Evolutionary conservation across 2,797 vertebrate species (phyloP), one percentile per base, ranked within the genome.

Genomic region (Meriones psammophilus): DNA sequence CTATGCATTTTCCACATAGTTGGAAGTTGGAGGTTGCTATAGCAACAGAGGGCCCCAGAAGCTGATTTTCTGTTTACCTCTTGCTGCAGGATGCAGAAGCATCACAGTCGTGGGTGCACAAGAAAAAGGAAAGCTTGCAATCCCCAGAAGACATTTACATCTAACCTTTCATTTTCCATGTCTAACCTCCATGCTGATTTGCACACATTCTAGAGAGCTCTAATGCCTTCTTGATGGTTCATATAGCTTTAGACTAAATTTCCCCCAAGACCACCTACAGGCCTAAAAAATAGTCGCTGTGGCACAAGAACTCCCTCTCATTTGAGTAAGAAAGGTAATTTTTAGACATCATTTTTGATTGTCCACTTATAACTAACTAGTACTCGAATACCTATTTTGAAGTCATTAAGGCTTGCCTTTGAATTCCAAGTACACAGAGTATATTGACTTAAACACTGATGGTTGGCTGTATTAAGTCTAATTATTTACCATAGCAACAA

Each of bases 281-380:
- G 20, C 20, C 56, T 93, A 90, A 96, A 96, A 96, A 88, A 95
- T 79, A 92, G 77, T 64, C 78, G 50, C n/a, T 69, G 8, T 14
- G 85, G 42, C 42, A 36, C 80, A 62, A 81, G 60, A 85, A 58
- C 68, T 54, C n/a, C 4, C 33, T 94, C 88, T 94, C 62, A 36
- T 42, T 69, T 97, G 76, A 91, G 30, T 91, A 88, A 94, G 66
- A 95, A 89, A 90, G 87, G 64, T 76, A 90, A 96, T 95, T 95
- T 96, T 81, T 81, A 88, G 74, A 93, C 91, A 95, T 96, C 83
- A 24, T 71, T 95, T 95, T 39, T 92, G 97, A 88, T 95, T 92
- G 18, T 81, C 85, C 93, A 77, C 78, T 96, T 95, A 94, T 88
- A 80, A 93, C 91, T 85, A 95, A 94, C 91, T 90, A 83, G 89